These are phyloP conservation scores for Hyposoter didymator DNA, from an alignment of 2,888 invertebrate genomes.

Conservation along the genomic window DNA sequence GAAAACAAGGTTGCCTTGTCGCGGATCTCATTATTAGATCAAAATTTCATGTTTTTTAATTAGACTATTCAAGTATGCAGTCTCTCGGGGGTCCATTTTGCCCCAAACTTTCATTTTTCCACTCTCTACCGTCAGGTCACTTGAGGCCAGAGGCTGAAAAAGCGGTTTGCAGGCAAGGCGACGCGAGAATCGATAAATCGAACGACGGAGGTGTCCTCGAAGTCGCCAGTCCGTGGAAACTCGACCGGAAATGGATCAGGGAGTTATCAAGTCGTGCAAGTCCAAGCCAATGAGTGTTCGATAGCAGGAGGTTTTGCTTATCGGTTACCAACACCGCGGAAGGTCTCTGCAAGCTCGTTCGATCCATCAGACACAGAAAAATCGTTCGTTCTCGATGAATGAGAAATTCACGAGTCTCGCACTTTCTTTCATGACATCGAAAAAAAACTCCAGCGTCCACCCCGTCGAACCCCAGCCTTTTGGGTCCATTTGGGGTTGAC, in stretches of 20 bases:
- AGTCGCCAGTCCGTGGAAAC: conserved; percentile 75
- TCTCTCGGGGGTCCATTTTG: neutral
- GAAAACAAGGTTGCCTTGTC: too few species aligned
- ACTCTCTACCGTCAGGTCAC: neutral
- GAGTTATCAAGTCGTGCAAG: conserved; percentile 69
- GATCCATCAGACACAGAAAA: neutral
- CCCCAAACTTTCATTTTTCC: neutral
- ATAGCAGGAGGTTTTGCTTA: conserved; percentile 37
- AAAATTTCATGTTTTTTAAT: too few species aligned
- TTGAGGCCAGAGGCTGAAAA: conserved; percentile 8
- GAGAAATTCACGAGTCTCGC: neutral
- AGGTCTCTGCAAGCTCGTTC: neutral
- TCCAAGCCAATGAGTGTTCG: conserved; percentile 50
- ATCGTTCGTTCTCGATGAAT: too few species aligned
- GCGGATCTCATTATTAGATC: too few species aligned
- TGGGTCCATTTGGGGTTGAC: neutral
- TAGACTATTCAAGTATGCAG: too few species aligned
- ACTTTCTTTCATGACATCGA: neutral
- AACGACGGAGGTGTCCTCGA: conserved; percentile 65
- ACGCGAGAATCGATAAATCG: conserved; percentile 76
- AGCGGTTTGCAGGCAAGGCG: neutral
- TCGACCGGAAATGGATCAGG: conserved; percentile 82
- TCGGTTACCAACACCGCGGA: conserved; percentile 62
- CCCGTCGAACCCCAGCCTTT: conserved; percentile 32
- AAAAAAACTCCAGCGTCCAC: neutral